Percentiles rank a stretch among this genome's conserved stretches.
Conservation (phyloP, 2,888 invertebrate species). For the Agriotes lineatus region DNA sequence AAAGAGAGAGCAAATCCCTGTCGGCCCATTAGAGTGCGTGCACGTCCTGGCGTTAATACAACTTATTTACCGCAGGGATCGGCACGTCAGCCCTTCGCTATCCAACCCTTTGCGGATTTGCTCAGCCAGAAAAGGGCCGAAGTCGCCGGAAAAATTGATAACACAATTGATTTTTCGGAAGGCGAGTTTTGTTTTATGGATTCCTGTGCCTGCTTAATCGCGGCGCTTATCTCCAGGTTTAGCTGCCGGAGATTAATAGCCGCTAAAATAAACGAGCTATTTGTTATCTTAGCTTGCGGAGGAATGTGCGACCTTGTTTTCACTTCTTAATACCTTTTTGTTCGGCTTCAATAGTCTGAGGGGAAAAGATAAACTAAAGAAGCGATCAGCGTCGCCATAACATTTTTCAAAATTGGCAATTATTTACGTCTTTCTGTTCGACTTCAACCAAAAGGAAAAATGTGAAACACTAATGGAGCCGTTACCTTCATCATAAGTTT, state of each 20-base stretch:
- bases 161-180: background rate
- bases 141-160: constrained; percentile 1
- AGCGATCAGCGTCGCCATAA: no score
- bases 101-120: constrained; percentile 20
- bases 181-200: constrained; percentile 28
- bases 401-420: no score
- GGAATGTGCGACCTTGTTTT: constrained; percentile 22
- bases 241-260: constrained; percentile 31
- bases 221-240: constrained; percentile 14
- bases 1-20: constrained; percentile 29
- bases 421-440: no score
- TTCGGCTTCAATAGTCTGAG: constrained; percentile 22
- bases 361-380: no score
- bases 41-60: constrained; percentile 21
- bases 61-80: constrained; percentile 25
- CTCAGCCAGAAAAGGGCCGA: constrained; percentile 11
- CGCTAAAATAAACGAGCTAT: constrained; percentile 34
- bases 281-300: constrained; percentile 21
- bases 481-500: no score
- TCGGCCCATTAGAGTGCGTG: constrained; percentile 28
- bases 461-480: no score
- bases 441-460: no score
- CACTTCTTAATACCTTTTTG: constrained; percentile 34
- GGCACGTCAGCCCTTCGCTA: constrained; percentile 15
- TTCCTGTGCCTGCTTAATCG: constrained; percentile 24